Evolutionary conservation across 2,888 invertebrate genomes (phyloP), one percentile per base, ranked within the genome.

Genomic region (Idaea biselata): DNA sequence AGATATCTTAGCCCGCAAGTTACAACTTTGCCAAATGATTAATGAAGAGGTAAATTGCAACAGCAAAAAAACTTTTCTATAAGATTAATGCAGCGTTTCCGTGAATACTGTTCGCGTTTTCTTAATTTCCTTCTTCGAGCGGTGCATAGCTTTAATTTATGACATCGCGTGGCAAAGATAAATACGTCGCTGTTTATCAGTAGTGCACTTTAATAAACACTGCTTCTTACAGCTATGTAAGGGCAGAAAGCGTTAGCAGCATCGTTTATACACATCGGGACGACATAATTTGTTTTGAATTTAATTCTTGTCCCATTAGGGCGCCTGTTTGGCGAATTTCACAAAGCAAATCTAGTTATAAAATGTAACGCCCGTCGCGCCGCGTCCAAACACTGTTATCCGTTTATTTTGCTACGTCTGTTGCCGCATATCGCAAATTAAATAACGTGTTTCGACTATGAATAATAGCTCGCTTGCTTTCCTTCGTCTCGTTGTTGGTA

Each of bases 301-400:
- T 83, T 83, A 88, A 88, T 86, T 84, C 79, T 82, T 83, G 84
- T 83, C 82, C 82, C 81, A 83, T 87, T 86, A 84, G 76, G 73
- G 78, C 76, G 77, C 79, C 73, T 84, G 86, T 87, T 85, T 85
- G 84, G 76, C 78, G 80, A 81, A 84, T 83, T 84, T 81, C 82
- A 86, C 86, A 87, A 86, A 87, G 81, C 84, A 88, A 91, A 91
- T 88, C 84, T 79, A 89, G 84, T 91, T 91, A 89, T 80, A 85
- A 44, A 83, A 82, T 83, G 87, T 82, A 84, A 86, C 83, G 78
- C 79, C 73, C 82, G 87, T 82, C 83, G 85, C 83, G 78, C 79
- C 73, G 81, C 77, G 77, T 77, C 82, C 83, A 80, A 81, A 84
- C 80, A 78, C 73, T 73, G 84, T 83, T 85, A 86, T 83, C 82